Evolutionary conservation across 1,140 invertebrate species (phyloP), one percentile per base, ranked within the genome.

Genomic region (Euwallacea similis): DNA sequence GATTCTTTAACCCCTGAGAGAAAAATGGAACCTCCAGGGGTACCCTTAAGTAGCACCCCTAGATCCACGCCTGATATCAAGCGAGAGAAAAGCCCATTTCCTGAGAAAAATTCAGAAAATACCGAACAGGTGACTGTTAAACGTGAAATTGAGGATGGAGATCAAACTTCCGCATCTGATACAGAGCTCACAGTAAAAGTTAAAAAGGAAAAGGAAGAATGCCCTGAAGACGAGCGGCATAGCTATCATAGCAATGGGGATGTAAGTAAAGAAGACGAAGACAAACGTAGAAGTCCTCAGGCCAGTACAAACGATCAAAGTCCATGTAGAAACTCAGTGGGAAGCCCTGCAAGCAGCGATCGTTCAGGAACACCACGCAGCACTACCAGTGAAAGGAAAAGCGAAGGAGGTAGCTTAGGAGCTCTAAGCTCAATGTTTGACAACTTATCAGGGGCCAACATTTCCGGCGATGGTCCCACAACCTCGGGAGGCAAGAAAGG

Each of bases 351-450:
- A 7, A 86, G 84, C 73, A 91, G 90, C 75, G 91, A 93, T 73
- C 85, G 91, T 42, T 93, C 91, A 0, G 87, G 86, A 0, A 90
- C 89, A 2, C 88, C 89, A 0, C 79, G 87, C 7, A 87, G 88
- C 72, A 90, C 91, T 0, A 89, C 89, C 2, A 87, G 87, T 33
- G 84, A 86, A 41, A 76, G 81, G 66, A 83, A 84, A 66, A 78
- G 80, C 46, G 76, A 78, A 42, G 61, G 83, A 76, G 86, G 86
- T 21, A 93, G 92, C 75, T 84, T 94, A n/a, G 89, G 91, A 13
- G 93, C 93, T 0, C 81, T 95, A 0, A 93, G 92, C 2, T 93
- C 92, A n/a, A 94, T 94, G 93, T 94, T 94, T 75, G 92, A 94
- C 81, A 94, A 87, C 77, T 82, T 93, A 10, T 90, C 89, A 3